phyloP scores from a whole-genome alignment of 2,888 invertebrate species.

The Tricholauxania praeusta region DNA sequence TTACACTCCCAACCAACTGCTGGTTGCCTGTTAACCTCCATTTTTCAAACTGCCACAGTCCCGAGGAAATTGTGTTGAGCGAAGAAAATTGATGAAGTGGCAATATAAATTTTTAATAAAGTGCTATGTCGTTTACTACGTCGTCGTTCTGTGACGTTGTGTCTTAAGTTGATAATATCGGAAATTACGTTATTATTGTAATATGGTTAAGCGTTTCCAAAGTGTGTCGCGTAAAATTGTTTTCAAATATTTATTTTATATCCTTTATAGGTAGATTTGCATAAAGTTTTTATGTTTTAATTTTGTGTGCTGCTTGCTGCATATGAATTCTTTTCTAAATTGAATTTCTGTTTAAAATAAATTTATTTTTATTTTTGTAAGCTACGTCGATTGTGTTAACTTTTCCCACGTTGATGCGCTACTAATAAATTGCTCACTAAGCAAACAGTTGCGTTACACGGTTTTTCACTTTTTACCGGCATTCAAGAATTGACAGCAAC shows the following conservation, averaged over 20 bases:
- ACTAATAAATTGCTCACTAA: neutral
- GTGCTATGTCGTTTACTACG: neutral
- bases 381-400: neutral
- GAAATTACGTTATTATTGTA: slow-evolving; percentile 36
- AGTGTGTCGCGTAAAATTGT: neutral
- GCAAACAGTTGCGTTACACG: slow-evolving; percentile 12
- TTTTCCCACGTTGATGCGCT: neutral
- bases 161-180: slow-evolving; percentile 31
- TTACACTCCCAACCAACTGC: too few species aligned
- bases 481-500: slow-evolving; percentile 16
- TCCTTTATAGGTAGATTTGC: neutral
- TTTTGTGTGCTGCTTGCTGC: neutral
- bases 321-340: neutral
- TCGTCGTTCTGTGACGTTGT: neutral
- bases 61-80: slow-evolving; percentile 32
- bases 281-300: neutral
- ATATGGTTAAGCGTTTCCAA: slow-evolving; percentile 17
- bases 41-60: neutral
- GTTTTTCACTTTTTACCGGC: slow-evolving; percentile 16
- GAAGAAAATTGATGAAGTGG: slow-evolving; percentile 39
- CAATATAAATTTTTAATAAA: slow-evolving; percentile 38
- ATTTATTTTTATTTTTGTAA: neutral
- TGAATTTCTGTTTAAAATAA: neutral
- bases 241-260: too few species aligned
- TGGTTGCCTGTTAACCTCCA: neutral